Base-by-base conservation (phyloP, 2,888 invertebrate species). In the Drosophila acutilabella region DNA sequence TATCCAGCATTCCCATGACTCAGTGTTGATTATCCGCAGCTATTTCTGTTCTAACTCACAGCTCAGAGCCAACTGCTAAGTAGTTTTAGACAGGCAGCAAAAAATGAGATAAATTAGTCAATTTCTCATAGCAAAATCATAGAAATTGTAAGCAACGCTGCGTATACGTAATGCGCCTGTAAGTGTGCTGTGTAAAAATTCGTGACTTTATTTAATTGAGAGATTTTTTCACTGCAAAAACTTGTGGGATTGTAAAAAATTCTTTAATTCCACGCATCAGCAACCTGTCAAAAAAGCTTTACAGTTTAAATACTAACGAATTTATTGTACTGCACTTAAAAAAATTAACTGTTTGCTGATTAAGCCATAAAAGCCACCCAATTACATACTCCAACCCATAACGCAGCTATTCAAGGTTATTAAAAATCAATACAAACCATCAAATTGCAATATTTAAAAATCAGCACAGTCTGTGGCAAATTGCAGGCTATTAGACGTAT, bases 1-100 rank as follows among this genome's bases (percentile, higher is more conserved):
- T 81, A 45, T 59, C 62, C 30, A 36, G 10, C 41, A 20, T 48
- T 58, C 59, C 42, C 64, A 80, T 80, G 52, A 44, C 40, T 18
- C 23, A 38, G 18, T 16, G 4, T 20, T 30, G 44, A n/a, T 40
- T 62, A 40, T 44, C 52, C 70, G 64, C 48, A 38, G 14, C 6
- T 20, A 56, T 58, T 48, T 69, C 64, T 45, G 33, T 44, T 8
- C 50, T 40, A n/a, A 33, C 56, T 58, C 36, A 60, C 8, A 13
- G 70, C 11, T 70, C 53, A 38, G 4, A 48, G 30, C 53, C 14
- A 60, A 78, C 79, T 78, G 50, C 42, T 20, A 53, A 40, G 16
- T 18, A 40, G 44, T 20, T 56, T 38, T 8, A 26, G n/a, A 8
- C 30, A 50, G 50, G 23, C 38, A 16, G 14, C 54, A 38, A 30